Evolutionary conservation across 2,888 invertebrate species (phyloP).

Genomic region (Protodeltote pygarga): DNA sequence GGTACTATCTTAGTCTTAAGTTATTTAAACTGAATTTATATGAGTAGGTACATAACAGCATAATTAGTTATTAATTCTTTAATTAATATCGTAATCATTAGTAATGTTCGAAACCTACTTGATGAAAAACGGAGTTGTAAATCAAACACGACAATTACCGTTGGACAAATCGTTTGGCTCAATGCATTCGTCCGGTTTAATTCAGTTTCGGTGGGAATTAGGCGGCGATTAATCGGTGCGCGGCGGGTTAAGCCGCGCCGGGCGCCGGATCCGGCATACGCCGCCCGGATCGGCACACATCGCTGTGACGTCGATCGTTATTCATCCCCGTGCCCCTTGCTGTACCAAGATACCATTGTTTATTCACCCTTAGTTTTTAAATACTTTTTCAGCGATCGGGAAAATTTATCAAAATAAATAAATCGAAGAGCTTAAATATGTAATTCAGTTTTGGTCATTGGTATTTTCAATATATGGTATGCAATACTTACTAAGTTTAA

Average conservation of each 20-base stretch:
- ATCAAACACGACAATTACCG: constrained; percentile 75
- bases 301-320: constrained; percentile 84
- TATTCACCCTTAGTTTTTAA: constrained; percentile 65
- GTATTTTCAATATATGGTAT: too few relatives aligned
- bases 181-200: constrained; percentile 85
- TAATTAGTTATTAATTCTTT: constrained; percentile 19
- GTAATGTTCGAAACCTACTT: too few relatives aligned
- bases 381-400: constrained; percentile 36
- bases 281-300: constrained; percentile 79
- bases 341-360: constrained; percentile 73
- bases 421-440: too few relatives aligned
- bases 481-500: neutral
- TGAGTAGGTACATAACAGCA: too few relatives aligned
- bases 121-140: constrained; percentile 58
- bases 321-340: constrained; percentile 78
- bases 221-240: constrained; percentile 82
- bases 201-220: constrained; percentile 85
- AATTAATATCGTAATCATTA: constrained; percentile 14
- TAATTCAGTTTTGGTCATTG: too few relatives aligned
- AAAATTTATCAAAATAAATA: too few relatives aligned
- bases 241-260: constrained; percentile 78
- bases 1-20: too few relatives aligned
- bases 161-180: constrained; percentile 84
- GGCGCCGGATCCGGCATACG: constrained; percentile 52
- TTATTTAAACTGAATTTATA: too few relatives aligned